Conservation (phyloP, 2,113 vertebrate species). For the Eudyptes chrysolophus region DNA sequence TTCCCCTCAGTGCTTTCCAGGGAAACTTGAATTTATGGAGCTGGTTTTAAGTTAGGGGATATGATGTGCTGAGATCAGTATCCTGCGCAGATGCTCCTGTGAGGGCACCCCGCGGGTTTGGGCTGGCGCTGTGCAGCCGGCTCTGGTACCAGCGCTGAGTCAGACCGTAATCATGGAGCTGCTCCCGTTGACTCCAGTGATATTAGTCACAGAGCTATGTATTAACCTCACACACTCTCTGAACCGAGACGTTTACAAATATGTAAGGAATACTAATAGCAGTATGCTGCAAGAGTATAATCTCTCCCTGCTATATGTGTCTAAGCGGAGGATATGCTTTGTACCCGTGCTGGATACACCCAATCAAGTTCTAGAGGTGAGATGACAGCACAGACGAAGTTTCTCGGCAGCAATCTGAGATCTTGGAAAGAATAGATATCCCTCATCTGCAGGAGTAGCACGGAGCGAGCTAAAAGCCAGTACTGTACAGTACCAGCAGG, state of each 20-base stretch:
- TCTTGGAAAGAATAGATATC: neutral
- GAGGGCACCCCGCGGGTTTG: rapidly evolving
- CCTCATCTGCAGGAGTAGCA: neutral
- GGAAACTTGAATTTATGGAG: neutral
- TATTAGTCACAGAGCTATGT: neutral
- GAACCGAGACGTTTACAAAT: neutral
- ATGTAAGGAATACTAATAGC: neutral
- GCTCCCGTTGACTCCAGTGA: neutral
- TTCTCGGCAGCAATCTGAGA: neutral
- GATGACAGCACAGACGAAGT: neutral
- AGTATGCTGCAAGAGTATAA: neutral
- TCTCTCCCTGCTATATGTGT: neutral
- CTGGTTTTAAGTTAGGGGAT: neutral
- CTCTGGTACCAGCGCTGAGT: neutral
- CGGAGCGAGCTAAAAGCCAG: neutral
- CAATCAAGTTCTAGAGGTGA: neutral
- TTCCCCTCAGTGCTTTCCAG: neutral
- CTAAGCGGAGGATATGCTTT: neutral
- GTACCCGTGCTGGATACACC: neutral
- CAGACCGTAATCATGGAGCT: neutral
- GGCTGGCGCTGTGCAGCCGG: neutral
- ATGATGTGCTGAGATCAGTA: neutral
- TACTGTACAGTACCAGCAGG: neutral
- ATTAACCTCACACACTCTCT: neutral
- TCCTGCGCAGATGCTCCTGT: rapidly evolving